A percentile compares a stretch with the other conserved stretches of the same genome.
These are phyloP conservation scores for Pionites leucogaster DNA, from an alignment of 2,113 vertebrate species.

Conservation along the genomic window DNA sequence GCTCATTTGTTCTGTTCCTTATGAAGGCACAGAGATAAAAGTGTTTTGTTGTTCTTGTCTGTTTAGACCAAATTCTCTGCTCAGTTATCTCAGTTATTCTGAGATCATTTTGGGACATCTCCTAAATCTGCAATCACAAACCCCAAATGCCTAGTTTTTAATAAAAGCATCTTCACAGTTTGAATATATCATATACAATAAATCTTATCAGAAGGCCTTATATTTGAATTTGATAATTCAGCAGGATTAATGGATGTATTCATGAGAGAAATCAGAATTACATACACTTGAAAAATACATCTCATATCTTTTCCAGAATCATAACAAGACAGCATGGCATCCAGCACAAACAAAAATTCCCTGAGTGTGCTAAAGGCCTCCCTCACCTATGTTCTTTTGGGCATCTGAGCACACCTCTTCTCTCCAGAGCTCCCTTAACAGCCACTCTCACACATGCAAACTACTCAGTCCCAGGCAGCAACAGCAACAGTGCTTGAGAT, in stretches of 20 bases:
- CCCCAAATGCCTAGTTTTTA: background rate
- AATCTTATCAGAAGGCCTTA: background rate
- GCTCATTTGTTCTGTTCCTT: background rate
- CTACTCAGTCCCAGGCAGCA: background rate
- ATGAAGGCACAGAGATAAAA: background rate
- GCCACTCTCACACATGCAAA: background rate
- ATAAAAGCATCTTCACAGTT: background rate
- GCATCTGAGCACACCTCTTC: background rate
- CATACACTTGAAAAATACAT: accelerated
- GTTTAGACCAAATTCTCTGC: background rate
- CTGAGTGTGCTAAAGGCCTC: background rate
- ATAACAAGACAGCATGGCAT: background rate
- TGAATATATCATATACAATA: background rate
- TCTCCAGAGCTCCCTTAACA: background rate
- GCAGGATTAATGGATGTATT: background rate
- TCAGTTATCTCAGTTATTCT: background rate
- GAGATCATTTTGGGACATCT: background rate
- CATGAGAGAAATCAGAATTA: background rate
- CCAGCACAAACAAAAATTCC: background rate
- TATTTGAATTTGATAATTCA: background rate
- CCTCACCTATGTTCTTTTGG: background rate
- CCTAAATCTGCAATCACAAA: background rate
- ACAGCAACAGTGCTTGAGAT: too few species aligned
- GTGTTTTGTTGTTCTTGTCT: background rate
- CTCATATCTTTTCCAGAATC: background rate